phyloP scores from a whole-genome alignment of 2,113 vertebrate genomes.

The Cyanoramphus novaezelandiae region DNA sequence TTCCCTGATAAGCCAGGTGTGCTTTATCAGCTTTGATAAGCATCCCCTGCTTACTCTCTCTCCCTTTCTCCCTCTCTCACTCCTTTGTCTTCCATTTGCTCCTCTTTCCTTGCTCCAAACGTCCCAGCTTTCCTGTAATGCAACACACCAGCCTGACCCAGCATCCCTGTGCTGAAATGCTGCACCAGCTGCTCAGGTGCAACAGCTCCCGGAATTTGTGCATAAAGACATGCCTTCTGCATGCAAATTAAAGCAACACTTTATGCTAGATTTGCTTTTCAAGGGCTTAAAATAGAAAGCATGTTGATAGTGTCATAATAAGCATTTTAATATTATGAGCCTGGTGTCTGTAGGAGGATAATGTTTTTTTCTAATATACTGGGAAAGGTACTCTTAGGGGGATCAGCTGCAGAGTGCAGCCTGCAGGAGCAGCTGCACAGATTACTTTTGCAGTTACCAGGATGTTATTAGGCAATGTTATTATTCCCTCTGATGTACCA shows the following conservation, averaged over 20 bases:
- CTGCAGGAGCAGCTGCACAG: background rate
- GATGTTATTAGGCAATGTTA: background rate
- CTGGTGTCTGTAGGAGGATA: background rate
- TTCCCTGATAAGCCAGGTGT: background rate
- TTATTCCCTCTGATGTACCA: background rate
- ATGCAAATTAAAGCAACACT: background rate
- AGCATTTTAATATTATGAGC: background rate
- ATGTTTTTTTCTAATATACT: background rate
- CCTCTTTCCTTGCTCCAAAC: background rate
- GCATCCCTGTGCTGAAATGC: accelerated
- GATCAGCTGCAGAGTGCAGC: background rate
- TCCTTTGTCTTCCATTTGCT: background rate
- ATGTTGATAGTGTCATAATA: background rate
- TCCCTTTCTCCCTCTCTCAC: background rate
- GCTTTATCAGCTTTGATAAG: accelerated
- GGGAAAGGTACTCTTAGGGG: background rate
- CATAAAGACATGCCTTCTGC: background rate
- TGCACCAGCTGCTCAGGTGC: too few relatives aligned
- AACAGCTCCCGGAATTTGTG: background rate
- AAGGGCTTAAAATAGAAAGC: background rate
- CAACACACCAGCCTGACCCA: background rate
- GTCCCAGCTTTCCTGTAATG: background rate
- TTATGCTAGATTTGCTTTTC: background rate
- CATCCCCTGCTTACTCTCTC: background rate
- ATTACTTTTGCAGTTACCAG: background rate